Percentiles rank a stretch among this genome's conserved stretches.
These are phyloP conservation scores for Nesoenas mayeri DNA, from an alignment of 2,113 vertebrate genomes.

Conservation along the genomic window DNA sequence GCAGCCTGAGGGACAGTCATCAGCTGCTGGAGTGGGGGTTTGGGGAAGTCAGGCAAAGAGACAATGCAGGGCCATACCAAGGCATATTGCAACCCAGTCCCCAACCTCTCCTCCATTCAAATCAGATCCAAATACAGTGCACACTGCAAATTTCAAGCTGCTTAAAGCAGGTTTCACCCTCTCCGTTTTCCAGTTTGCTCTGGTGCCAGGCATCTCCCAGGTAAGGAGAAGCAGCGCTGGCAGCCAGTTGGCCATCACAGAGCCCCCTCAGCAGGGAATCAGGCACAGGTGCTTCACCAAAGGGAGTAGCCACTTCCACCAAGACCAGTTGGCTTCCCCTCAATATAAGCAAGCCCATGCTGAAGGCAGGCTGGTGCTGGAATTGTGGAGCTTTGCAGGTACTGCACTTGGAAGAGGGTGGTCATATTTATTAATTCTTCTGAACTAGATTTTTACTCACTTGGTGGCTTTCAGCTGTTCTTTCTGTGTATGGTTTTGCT, in stretches of 20 bases:
- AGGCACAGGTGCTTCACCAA: accelerated
- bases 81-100: accelerated
- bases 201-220: not conserved
- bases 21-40: not conserved
- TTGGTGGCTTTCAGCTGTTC: not conserved
- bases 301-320: not conserved
- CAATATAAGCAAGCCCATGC: not conserved
- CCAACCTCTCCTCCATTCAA: not conserved
- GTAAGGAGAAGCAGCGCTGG: not conserved
- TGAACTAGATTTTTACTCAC: not conserved
- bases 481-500: not conserved
- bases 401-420: not conserved
- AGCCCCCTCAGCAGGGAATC: not conserved
- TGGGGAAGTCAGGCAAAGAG: accelerated
- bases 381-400: not conserved
- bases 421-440: not conserved
- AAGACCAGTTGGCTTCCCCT: not conserved
- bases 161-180: not conserved
- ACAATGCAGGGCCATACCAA: accelerated
- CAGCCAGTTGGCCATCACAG: accelerated
- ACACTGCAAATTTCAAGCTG: not conserved
- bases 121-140: accelerated
- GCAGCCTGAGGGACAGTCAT: not conserved
- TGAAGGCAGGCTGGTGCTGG: not conserved
- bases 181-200: not conserved